Evolutionary conservation across 2,888 invertebrate genomes (phyloP), one percentile per base, ranked within the genome.

Genomic region (Lymantria monacha): DNA sequence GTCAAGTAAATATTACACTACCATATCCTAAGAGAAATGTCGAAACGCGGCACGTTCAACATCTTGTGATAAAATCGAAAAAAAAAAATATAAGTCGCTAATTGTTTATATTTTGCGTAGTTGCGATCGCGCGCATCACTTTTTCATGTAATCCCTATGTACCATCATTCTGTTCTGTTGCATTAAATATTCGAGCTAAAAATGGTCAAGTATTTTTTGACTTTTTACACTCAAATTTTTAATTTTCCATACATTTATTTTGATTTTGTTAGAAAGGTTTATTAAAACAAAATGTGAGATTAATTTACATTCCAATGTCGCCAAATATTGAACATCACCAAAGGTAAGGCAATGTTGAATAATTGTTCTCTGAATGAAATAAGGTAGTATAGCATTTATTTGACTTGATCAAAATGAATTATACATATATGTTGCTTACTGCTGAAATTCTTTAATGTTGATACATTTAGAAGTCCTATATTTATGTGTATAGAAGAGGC

Each of bases 1-100:
- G 90, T 92, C 92, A 91, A 91, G 90, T 92, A 92, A 92, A 92
- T 92, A 91, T 91, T 92, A 92, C 92, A 92, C 92, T 91, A 92
- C 92, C 91, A 91, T 92, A 88, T 91, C 86, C 69, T 92, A 90
- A 91, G 80, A 76, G 69, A 72, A 69, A 59, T 53, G 53, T 69
- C 74, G 72, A 66, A 56, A 57, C 78, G 81, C 76, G 79, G 60
- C 66, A 67, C 67, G 65, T 72, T 72, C 72, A 63, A 66, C 69
- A 66, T 66, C 67, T 68, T 74, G 73, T 76, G 77, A 78, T 74
- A 71, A 55, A 69, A 3, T 63, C 49, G 59, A 65, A 69, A 68
- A 37, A 49, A 68, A 37, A 49, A 58, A n/a, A n/a, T n/a, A n/a
- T n/a, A n/a, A n/a, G n/a, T 63, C 66, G 70, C 67, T 69, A 62